A percentile compares a stretch with the other conserved stretches of the same genome.
phyloP scores from a whole-genome alignment of 1,140 invertebrate genomes.

The Cherax quadricarinatus region DNA sequence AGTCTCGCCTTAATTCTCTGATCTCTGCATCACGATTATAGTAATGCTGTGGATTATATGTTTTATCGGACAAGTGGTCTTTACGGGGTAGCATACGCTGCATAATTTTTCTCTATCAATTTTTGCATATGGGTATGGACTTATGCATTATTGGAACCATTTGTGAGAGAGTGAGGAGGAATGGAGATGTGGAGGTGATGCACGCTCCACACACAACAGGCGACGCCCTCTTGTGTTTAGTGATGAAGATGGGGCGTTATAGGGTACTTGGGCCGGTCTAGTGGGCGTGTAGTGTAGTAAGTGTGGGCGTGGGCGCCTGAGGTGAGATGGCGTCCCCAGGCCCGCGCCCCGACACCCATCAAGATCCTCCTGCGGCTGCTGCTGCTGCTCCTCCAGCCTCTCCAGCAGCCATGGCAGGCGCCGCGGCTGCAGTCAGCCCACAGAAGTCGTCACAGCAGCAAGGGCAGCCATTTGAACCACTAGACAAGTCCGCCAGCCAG shows the following conservation, averaged over 20 bases:
- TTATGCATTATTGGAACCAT: slow-evolving; percentile 52
- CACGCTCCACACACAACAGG: slow-evolving; percentile 32
- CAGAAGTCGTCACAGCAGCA: slow-evolving; percentile 47
- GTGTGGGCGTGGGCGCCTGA: slow-evolving; percentile 35
- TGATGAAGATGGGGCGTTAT: slow-evolving; percentile 35
- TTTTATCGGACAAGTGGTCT: too few species aligned
- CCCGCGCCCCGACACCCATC: slow-evolving; percentile 58
- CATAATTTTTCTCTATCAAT: not conserved
- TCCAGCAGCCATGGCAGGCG: slow-evolving; percentile 39
- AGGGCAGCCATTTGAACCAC: slow-evolving; percentile 60
- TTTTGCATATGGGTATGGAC: not conserved
- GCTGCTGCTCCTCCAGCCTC: slow-evolving; percentile 7
- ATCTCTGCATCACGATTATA: not conserved
- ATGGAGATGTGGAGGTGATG: slow-evolving; percentile 56
- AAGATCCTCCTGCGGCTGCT: slow-evolving; percentile 26
- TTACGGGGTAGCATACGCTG: not conserved
- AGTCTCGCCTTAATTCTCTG: not conserved
- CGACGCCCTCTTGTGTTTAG: slow-evolving; percentile 46
- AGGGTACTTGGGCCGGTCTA: slow-evolving; percentile 28
- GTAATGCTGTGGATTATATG: too few species aligned
- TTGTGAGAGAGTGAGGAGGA: slow-evolving; percentile 50
- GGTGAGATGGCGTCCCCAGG: slow-evolving; percentile 53
- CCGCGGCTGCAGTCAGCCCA: slow-evolving; percentile 42
- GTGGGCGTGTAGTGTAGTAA: slow-evolving; percentile 46
- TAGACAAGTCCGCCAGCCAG: slow-evolving; percentile 63